phyloP scores from a whole-genome alignment of 2,888 invertebrate genomes.

The Mayetiola destructor region DNA sequence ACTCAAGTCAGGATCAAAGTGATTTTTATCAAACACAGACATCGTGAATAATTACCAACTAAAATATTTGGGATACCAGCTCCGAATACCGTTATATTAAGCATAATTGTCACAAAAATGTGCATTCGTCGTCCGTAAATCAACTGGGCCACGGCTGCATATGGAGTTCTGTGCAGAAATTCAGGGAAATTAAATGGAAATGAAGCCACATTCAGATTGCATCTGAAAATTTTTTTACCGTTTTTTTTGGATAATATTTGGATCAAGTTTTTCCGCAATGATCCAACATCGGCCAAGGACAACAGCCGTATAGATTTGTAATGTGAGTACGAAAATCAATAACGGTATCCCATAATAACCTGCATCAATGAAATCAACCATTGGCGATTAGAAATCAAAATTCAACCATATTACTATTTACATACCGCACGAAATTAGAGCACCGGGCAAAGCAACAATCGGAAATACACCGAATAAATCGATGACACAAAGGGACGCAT shows the following conservation, averaged over 20 bases:
- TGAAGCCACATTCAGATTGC: not conserved
- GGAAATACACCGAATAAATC: constrained; percentile 77
- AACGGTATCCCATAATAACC: constrained; percentile 57
- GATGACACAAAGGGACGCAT: constrained; percentile 59
- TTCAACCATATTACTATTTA: constrained; percentile 9
- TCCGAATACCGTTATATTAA: constrained; percentile 62
- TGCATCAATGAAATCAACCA: constrained; percentile 25
- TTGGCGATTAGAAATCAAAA: not conserved
- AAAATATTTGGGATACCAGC: constrained; percentile 67
- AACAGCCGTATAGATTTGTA: constrained; percentile 69
- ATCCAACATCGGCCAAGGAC: constrained; percentile 70
- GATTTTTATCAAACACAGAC: not conserved
- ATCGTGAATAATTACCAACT: constrained; percentile 41
- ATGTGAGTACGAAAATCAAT: constrained; percentile 47
- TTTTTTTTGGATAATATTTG: constrained; percentile 46
- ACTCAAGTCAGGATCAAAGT: not conserved
- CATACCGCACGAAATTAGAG: constrained; percentile 61
- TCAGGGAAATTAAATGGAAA: constrained; percentile 1
- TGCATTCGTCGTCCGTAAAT: constrained; percentile 53
- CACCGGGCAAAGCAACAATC: constrained; percentile 57
- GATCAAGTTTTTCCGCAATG: constrained; percentile 55
- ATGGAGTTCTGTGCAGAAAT: constrained; percentile 48
- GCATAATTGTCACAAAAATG: constrained; percentile 48
- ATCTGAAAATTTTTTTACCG: constrained; percentile 31
- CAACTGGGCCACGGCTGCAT: constrained; percentile 68